Conservation (phyloP, 2,113 vertebrate species). For the Tonatia bakeri region DNA sequence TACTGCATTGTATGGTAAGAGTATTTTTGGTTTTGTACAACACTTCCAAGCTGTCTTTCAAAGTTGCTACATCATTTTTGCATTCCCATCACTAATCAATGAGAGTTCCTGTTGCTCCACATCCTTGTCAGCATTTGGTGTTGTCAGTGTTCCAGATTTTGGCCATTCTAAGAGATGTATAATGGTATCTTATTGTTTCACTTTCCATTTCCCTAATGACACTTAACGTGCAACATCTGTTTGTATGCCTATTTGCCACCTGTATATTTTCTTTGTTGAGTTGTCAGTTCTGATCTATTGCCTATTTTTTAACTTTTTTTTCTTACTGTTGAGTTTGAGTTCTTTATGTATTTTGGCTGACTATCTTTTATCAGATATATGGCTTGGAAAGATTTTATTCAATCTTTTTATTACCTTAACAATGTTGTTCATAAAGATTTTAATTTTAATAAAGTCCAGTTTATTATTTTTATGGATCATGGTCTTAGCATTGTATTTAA, state of each 20-base stretch:
- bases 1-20: background rate
- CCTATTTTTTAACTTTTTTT: background rate
- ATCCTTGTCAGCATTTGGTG: background rate
- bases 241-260: background rate
- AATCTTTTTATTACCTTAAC: background rate
- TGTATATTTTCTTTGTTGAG: background rate
- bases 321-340: background rate
- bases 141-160: background rate
- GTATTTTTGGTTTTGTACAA: background rate
- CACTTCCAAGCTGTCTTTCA: background rate
- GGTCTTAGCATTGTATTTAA: background rate
- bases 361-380: background rate
- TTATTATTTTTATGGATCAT: background rate
- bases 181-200: background rate
- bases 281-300: background rate
- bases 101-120: background rate
- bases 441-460: background rate
- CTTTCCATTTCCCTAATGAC: background rate
- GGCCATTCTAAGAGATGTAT: background rate
- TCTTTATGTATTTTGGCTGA: background rate
- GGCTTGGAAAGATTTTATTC: background rate
- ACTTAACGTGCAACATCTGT: background rate
- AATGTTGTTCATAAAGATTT: background rate
- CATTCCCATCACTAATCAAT: background rate
- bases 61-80: background rate